Percentiles rank a stretch among this genome's conserved stretches.
These are phyloP conservation scores for Pipistrellus pipistrellus DNA, from an alignment of 2,797 vertebrate species.

Conservation along the genomic window DNA sequence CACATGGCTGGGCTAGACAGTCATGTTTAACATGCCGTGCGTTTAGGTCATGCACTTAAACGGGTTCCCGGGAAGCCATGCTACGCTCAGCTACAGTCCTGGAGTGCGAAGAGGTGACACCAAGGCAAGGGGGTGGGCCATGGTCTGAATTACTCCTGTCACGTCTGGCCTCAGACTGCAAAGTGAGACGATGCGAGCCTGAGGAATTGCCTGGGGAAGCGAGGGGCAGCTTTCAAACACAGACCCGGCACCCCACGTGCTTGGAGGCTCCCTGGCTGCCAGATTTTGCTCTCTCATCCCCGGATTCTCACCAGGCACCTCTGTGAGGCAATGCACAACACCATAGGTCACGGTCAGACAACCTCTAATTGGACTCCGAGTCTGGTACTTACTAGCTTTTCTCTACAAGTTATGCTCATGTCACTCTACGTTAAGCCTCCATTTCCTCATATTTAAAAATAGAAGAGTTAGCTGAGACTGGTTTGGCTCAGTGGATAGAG, in stretches of 20 bases:
- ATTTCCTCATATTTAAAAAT: background rate
- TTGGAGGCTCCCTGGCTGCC: background rate
- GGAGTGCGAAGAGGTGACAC: constrained; percentile 27
- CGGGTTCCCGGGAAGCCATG: background rate
- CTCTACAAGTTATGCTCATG: background rate
- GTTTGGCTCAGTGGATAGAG: too few species aligned
- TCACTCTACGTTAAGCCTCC: background rate
- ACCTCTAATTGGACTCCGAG: background rate
- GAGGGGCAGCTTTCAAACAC: background rate
- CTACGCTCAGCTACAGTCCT: background rate
- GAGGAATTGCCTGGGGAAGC: background rate
- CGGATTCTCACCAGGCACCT: background rate
- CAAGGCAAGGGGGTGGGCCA: background rate
- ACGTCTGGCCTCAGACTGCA: background rate
- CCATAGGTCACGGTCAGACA: background rate
- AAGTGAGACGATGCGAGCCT: background rate
- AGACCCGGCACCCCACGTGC: background rate
- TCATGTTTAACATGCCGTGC: background rate
- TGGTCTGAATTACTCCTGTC: background rate
- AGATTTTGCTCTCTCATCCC: background rate
- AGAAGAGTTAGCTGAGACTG: background rate
- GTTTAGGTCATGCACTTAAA: constrained; percentile 22
- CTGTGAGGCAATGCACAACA: background rate
- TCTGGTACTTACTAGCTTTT: background rate
- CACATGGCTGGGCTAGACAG: background rate